These are phyloP conservation scores for Synanthedon formicaeformis DNA, from an alignment of 2,888 invertebrate genomes.

Conservation along the genomic window DNA sequence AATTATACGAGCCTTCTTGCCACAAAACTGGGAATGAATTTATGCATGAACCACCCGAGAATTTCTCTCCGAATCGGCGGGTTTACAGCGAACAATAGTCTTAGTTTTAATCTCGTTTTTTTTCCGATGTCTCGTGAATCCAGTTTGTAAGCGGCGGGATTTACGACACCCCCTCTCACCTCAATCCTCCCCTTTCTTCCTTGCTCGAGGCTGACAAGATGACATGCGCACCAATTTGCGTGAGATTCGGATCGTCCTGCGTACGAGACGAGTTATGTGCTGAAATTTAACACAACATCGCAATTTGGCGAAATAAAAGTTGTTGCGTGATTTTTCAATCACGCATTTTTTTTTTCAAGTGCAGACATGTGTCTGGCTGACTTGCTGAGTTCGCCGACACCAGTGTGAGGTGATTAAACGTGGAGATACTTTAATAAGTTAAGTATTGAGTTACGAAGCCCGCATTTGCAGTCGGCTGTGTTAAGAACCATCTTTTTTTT, in stretches of 20 bases:
- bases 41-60: constrained; percentile 58
- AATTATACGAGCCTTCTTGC: constrained; percentile 48
- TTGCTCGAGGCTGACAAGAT: constrained; percentile 20
- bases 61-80: constrained; percentile 37
- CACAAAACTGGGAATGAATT: constrained; percentile 61
- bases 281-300: not conserved
- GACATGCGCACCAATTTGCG: constrained; percentile 39
- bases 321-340: constrained; percentile 1
- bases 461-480: not conserved
- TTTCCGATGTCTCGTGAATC: constrained; percentile 38
- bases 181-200: constrained; percentile 25
- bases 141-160: constrained; percentile 49
- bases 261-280: constrained; percentile 5
- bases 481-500: too few species aligned
- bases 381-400: not conserved
- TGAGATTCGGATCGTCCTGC: constrained; percentile 27
- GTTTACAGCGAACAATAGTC: constrained; percentile 63
- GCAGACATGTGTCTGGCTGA: not conserved
- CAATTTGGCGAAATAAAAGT: constrained; percentile 18
- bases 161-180: constrained; percentile 26
- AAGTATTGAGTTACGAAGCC: not conserved
- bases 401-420: not conserved
- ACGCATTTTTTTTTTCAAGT: not conserved
- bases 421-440: not conserved
- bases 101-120: constrained; percentile 57